Conservation (phyloP, 2,113 vertebrate genomes). For the Scortum barcoo region DNA sequence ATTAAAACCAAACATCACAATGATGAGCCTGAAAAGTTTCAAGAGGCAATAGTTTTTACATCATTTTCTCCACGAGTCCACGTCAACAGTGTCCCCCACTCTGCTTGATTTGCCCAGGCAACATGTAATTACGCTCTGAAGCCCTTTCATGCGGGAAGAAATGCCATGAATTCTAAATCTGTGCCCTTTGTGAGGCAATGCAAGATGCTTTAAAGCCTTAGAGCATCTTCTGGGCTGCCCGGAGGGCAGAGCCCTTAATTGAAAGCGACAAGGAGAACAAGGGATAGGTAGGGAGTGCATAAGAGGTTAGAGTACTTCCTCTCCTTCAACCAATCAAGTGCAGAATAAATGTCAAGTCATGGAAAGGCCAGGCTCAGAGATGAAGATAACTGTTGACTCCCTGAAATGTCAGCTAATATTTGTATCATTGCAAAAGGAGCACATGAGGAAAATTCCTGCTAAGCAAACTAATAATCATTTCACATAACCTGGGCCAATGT, state of each 20-base stretch:
- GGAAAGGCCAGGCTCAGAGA: constrained; percentile 65
- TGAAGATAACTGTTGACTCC: constrained; percentile 49
- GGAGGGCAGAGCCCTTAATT: constrained; percentile 60
- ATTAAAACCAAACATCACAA: constrained; percentile 53
- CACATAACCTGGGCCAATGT: neutral
- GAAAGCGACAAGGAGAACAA: constrained; percentile 71
- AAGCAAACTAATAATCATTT: neutral
- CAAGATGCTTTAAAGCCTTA: constrained; percentile 51
- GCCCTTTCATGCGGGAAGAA: constrained; percentile 4
- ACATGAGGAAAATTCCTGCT: neutral
- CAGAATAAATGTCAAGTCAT: constrained; percentile 74
- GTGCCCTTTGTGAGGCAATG: constrained; percentile 49
- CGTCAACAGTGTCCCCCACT: neutral
- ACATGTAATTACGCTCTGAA: constrained; percentile 1
- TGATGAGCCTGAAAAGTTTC: constrained; percentile 23
- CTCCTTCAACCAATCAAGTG: constrained; percentile 60
- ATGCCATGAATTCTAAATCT: constrained; percentile 41
- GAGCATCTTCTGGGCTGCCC: constrained; percentile 34
- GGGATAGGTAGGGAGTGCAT: constrained; percentile 46
- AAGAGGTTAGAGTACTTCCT: constrained; percentile 52
- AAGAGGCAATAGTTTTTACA: neutral
- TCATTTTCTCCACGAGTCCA: neutral
- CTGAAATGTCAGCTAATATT: constrained; percentile 60
- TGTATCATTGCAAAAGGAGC: neutral
- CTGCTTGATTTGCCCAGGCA: constrained; percentile 9